A percentile compares a stretch with the other conserved stretches of the same genome.
phyloP scores from a whole-genome alignment of 1,140 invertebrate species.

The Asobara japonica region DNA sequence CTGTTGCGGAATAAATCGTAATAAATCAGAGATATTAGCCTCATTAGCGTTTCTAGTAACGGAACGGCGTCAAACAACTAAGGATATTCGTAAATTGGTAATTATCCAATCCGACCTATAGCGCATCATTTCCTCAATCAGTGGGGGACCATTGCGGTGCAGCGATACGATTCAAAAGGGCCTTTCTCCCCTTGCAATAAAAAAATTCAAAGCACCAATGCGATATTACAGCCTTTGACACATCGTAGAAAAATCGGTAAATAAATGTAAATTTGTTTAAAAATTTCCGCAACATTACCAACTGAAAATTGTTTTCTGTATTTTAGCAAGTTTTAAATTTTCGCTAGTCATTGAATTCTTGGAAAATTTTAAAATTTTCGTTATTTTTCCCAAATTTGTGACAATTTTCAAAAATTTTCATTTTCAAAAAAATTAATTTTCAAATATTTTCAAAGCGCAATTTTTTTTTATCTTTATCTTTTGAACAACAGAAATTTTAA shows the following conservation, averaged over 20 bases:
- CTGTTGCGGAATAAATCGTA: neutral
- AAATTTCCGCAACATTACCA: neutral
- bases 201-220: neutral
- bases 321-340: too few relatives aligned
- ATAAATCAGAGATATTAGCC: neutral
- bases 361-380: too few relatives aligned
- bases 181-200: neutral
- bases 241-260: neutral
- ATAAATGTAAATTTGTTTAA: neutral
- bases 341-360: too few relatives aligned
- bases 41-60: conserved; percentile 26
- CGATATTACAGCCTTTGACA: conserved; percentile 22
- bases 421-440: too few relatives aligned
- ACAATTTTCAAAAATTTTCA: too few relatives aligned
- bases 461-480: too few relatives aligned
- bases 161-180: conserved; percentile 30
- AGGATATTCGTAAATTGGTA: conserved; percentile 39
- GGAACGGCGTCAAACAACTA: conserved; percentile 41
- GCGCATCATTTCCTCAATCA: conserved; percentile 47
- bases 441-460: too few relatives aligned
- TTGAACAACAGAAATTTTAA: too few relatives aligned
- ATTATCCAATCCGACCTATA: conserved; percentile 41
- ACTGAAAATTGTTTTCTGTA: neutral
- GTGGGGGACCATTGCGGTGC: conserved; percentile 16
- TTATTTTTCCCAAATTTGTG: too few relatives aligned